A percentile compares a stretch with the other conserved stretches of the same genome.
phyloP scores from a whole-genome alignment of 2,113 vertebrate species.

The Sinosuthora webbiana region DNA sequence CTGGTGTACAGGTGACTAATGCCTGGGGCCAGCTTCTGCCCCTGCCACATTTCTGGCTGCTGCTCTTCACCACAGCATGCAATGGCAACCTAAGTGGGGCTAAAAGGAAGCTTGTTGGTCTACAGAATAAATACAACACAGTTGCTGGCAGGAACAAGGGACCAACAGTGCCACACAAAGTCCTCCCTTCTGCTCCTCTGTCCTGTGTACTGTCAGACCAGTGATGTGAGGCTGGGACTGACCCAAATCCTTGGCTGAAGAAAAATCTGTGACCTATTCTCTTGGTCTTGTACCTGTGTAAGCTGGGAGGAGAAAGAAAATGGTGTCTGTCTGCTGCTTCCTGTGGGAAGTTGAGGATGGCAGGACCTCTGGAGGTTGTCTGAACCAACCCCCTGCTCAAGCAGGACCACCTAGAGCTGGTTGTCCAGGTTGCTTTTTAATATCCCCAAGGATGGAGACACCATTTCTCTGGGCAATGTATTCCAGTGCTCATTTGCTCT shows the following conservation, averaged over 20 bases:
- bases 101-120: background rate
- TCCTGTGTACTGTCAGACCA: background rate
- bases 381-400: background rate
- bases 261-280: background rate
- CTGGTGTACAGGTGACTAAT: background rate
- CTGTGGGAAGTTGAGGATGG: background rate
- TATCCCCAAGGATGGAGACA: background rate
- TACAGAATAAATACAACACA: fast-evolving
- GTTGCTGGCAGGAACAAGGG: background rate
- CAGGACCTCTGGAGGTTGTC: background rate
- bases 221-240: fast-evolving
- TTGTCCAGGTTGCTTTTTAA: background rate
- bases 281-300: background rate
- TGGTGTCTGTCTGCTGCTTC: fast-evolving
- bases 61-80: fast-evolving
- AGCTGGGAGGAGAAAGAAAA: background rate
- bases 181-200: background rate
- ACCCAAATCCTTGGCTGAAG: background rate
- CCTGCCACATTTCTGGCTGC: fast-evolving
- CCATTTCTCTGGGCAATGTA: background rate
- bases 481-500: background rate
- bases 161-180: fast-evolving
- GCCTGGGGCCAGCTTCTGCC: background rate
- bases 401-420: background rate
- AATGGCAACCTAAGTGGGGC: background rate